Percentiles rank a stretch among this genome's conserved stretches.
Evolutionary conservation across 2,888 invertebrate species (phyloP).

Genomic region (Drosophila paranaensis): DNA sequence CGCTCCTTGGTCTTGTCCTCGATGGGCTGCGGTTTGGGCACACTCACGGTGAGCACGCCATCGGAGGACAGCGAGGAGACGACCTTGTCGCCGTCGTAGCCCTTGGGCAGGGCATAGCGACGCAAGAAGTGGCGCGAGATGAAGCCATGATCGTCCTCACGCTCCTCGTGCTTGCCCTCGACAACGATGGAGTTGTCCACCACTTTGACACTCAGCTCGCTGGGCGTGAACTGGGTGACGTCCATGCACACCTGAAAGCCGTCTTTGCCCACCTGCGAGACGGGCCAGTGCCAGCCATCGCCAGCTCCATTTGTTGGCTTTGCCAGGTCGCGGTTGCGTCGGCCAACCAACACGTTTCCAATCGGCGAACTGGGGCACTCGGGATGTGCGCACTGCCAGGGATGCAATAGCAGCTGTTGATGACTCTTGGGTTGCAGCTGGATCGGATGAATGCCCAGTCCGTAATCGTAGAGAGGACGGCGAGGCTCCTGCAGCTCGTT

Average conservation of each 20-base stretch:
- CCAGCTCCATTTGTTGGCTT: slow-evolving; percentile 32
- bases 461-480: slow-evolving; percentile 67
- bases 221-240: slow-evolving; percentile 91
- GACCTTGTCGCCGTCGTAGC: slow-evolving; percentile 90
- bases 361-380: slow-evolving; percentile 40
- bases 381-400: slow-evolving; percentile 49
- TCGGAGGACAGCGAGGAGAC: slow-evolving; percentile 91
- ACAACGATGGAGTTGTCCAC: slow-evolving; percentile 90
- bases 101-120: slow-evolving; percentile 90
- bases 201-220: slow-evolving; percentile 91
- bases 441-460: slow-evolving; percentile 74
- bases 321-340: slow-evolving; percentile 14
- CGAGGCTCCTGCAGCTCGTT: slow-evolving; percentile 55
- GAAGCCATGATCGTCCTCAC: slow-evolving; percentile 90
- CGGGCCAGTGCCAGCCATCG: slow-evolving; percentile 21
- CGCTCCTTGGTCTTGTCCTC: slow-evolving; percentile 83
- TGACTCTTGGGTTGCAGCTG: slow-evolving; percentile 25
- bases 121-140: slow-evolving; percentile 91
- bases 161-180: slow-evolving; percentile 92
- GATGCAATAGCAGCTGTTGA: slow-evolving; percentile 34
- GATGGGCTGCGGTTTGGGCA: slow-evolving; percentile 87
- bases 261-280: slow-evolving; percentile 86
- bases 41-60: slow-evolving; percentile 90
- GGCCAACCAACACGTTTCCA: slow-evolving; percentile 35
- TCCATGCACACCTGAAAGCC: slow-evolving; percentile 90